A percentile compares a stretch with the other conserved stretches of the same genome.
Evolutionary conservation across 2,113 vertebrate species (phyloP).

Genomic region (Cebus imitator): DNA sequence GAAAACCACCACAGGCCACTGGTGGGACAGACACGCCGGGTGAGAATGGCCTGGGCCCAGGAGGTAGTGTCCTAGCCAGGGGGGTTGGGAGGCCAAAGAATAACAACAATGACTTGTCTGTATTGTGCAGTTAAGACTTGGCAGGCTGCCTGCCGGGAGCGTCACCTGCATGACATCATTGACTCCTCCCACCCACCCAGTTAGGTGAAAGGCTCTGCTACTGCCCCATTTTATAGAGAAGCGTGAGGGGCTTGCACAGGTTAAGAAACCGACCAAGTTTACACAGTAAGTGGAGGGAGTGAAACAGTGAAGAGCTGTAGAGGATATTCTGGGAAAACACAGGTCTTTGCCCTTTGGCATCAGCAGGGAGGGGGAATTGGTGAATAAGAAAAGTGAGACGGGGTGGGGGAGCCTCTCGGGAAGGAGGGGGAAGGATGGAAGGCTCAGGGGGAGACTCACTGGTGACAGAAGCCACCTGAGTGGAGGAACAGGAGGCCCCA

Average conservation of each 20-base stretch:
- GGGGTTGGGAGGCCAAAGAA: background rate
- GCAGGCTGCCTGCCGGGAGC: background rate
- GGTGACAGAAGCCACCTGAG: background rate
- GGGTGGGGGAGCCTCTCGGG: background rate
- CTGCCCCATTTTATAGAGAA: background rate
- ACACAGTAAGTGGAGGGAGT: background rate
- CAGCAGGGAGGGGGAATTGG: background rate
- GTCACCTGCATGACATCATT: background rate
- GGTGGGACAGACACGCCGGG: background rate
- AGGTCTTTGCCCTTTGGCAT: background rate
- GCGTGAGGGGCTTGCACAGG: background rate
- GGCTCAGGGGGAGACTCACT: background rate
- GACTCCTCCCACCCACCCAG: background rate
- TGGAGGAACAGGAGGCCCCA: background rate
- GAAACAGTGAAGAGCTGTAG: background rate
- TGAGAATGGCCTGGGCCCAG: background rate
- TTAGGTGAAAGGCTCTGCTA: constrained; percentile 23
- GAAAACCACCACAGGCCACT: background rate
- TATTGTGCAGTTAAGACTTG: background rate
- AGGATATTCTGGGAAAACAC: background rate
- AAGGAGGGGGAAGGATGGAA: too few species aligned
- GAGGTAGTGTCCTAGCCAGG: background rate
- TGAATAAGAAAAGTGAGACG: background rate
- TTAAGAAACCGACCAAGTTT: background rate
- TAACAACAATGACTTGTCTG: background rate